Evolutionary conservation across 2,888 invertebrate genomes (phyloP), one percentile per base, ranked within the genome.

Genomic region (Ctena decussata): DNA sequence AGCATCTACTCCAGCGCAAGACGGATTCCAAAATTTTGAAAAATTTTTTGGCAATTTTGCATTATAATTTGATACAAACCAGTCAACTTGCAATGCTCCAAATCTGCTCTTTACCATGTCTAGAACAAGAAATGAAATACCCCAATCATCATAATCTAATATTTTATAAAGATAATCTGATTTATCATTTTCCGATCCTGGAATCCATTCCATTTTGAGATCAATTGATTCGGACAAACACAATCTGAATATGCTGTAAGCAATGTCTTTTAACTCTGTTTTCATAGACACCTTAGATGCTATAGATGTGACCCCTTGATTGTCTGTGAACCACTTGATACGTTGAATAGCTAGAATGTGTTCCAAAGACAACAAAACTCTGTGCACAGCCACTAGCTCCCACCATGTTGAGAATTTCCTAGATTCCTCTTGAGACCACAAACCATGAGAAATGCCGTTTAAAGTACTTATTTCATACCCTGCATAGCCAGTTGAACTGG

Each of bases 301-400:
- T 46, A 88, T 84, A 5, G 27, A 35, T 8, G 69, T 80, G 53
- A 87, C 82, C 24, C 57, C 80, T 41, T 84, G 73, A 24, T 86
- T 89, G 46, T 89, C 89, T 12, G 84, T 69, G 70, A 86, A 85
- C 86, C 89, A 89, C 69, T 89, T 89, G 0, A 87, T 78, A 27
- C 49, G 76, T 18, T 79, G 73, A 15, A 77, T 81, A 32, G 18
- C 21, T 12, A 89, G 75, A 24, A 81, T 49, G 30, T 81, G 79
- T 39, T 27, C 15, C 0, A 86, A 35, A 0, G 84, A 88, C 35
- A 57, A 8, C 27, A 89, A 53, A 53, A 53, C n/a, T 53, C 53
- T 53, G 21, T 53, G 53, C 21, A 53, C 53, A 15, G 53, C 53
- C 5, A 53, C 53, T 53, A 53, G 21, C 21, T 53, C 53, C n/a